Base-by-base conservation (phyloP, 2,797 vertebrate species). In the Bradypus variegatus region DNA sequence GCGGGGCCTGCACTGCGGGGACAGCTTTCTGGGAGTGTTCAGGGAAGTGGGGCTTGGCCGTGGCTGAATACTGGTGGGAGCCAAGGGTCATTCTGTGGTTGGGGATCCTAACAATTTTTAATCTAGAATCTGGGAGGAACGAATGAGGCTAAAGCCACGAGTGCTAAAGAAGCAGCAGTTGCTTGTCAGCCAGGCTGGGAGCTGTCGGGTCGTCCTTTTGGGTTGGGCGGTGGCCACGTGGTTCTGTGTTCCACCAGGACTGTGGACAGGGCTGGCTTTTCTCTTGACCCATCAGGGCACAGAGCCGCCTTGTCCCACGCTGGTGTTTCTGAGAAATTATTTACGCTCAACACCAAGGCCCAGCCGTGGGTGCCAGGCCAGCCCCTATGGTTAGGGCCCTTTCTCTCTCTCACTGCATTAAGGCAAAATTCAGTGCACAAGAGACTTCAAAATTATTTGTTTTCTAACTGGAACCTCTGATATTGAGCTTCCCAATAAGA, bases 261-360 rank as follows among this genome's bases (percentile, higher is more conserved):
- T 3, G 1, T 18, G 45, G 25, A 9, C 14, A 0, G 8, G 50
- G 81, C 38, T 31, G 1, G 33, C 18, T 10, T 15, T 18, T 8
- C 19, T 41, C 67, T 12, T 0, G 14, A n/a, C n/a, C 18, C 23
- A 3, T 15, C 58, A 4, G 2, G 1, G 25, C 15, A 4, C 38
- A 5, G 62, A 16, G 48, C 12, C 65, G 8, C 25, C 58, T 21
- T 2, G 15, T 41, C 36, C 3, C 2, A 10, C 3, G 31, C 0
- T 2, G 18, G 16, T 9, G 8, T 8, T 62, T 9, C 12, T 2
- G 29, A 0, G 25, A 18, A 18, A 2, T 7, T 3, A n/a, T 1
- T 3, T 0, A 0, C 0, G 8, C 25, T 76, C 38, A 2, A 12
- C 5, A 41, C 3, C 25, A 13, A 0, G 5, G 25, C 60, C 48